Percentiles rank a stretch among this genome's conserved stretches.
Evolutionary conservation across 2,113 vertebrate species (phyloP).

Genomic region (Coregonus clupeaformis): DNA sequence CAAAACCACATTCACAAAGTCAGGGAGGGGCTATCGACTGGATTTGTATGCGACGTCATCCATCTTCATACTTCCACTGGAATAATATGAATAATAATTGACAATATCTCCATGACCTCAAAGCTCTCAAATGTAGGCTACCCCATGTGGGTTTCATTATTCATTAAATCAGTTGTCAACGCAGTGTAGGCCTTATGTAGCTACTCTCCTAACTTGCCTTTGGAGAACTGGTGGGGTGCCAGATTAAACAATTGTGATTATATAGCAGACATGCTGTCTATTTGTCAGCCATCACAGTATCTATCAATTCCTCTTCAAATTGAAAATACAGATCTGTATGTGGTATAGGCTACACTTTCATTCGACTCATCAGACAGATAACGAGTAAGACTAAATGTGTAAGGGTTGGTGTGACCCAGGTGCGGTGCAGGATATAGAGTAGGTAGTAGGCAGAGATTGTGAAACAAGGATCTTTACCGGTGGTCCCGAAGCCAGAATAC

Average conservation of each 20-base stretch:
- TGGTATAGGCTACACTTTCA: background rate
- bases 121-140: conserved; percentile 35
- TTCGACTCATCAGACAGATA: background rate
- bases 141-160: conserved; percentile 49
- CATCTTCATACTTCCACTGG: conserved; percentile 23
- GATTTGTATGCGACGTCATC: conserved; percentile 32
- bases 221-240: conserved; percentile 38
- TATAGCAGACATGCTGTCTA: conserved; percentile 29
- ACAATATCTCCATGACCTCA: conserved; percentile 41
- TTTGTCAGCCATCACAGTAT: conserved; percentile 14
- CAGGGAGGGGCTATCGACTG: conserved; percentile 18
- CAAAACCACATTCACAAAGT: conserved; percentile 31
- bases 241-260: conserved; percentile 33
- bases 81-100: conserved; percentile 58
- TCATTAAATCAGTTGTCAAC: conserved; percentile 59
- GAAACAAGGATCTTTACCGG: too few relatives aligned
- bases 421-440: too few relatives aligned
- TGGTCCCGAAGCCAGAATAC: too few relatives aligned
- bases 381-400: too few relatives aligned
- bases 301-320: conserved; percentile 6
- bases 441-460: too few relatives aligned
- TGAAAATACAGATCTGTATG: conserved; percentile 22
- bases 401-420: too few relatives aligned
- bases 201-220: conserved; percentile 34
- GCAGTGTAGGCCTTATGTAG: background rate